Conservation (phyloP, 2,888 invertebrate species). For the Drosophila hamatofila region DNA sequence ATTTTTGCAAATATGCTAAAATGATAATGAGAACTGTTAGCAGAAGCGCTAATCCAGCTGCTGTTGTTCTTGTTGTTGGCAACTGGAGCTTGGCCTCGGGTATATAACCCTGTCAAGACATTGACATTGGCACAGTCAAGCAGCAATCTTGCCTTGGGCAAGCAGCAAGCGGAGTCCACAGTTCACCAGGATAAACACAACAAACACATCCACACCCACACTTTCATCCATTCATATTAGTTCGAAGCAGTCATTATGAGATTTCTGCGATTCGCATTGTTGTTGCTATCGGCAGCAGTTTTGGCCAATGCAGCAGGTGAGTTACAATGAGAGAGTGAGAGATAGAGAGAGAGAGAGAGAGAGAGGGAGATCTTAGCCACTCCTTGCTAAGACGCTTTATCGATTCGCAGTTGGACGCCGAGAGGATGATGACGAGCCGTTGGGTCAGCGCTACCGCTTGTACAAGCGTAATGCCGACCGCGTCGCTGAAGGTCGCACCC, state of each 20-base stretch:
- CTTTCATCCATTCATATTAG: neutral
- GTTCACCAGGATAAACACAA: conserved; percentile 27
- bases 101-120: conserved; percentile 59
- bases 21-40: conserved; percentile 70
- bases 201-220: neutral
- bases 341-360: neutral
- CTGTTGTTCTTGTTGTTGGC: conserved; percentile 39
- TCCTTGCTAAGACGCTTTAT: neutral
- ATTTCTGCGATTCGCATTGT: conserved; percentile 42
- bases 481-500: conserved; percentile 28
- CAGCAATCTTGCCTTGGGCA: conserved; percentile 57
- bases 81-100: conserved; percentile 53
- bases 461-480: conserved; percentile 12
- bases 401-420: conserved; percentile 29
- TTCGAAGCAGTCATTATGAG: conserved; percentile 41
- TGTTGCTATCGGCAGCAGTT: conserved; percentile 52
- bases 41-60: conserved; percentile 32
- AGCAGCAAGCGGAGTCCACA: conserved; percentile 24
- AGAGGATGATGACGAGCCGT: conserved; percentile 20
- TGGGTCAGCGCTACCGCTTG: conserved; percentile 17
- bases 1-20: conserved; percentile 64
- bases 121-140: conserved; percentile 67
- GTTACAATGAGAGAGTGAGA: conserved; percentile 1
- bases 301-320: conserved; percentile 63
- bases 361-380: neutral